Evolutionary conservation across 2,888 invertebrate genomes (phyloP).

Genomic region (Deroplatys truncata): DNA sequence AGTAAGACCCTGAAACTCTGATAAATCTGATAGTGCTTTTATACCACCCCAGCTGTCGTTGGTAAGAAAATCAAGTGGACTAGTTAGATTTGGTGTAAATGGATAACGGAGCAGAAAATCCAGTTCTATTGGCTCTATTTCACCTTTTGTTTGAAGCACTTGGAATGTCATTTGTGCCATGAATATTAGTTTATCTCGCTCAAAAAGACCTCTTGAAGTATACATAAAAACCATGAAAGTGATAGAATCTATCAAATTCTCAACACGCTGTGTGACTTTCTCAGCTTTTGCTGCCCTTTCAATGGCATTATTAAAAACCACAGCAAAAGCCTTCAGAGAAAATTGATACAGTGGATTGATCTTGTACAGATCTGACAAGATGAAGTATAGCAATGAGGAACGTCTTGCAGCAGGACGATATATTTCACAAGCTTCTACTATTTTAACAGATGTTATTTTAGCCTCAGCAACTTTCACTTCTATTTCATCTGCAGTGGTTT

Average conservation of each 20-base stretch:
- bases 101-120: conserved; percentile 88
- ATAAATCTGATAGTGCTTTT: conserved; percentile 68
- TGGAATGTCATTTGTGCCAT: conserved; percentile 81
- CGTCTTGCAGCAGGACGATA: conserved; percentile 82
- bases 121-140: conserved; percentile 70
- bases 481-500: conserved; percentile 87
- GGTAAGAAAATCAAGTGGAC: conserved; percentile 79
- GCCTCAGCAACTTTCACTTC: conserved; percentile 83
- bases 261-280: conserved; percentile 66
- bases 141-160: conserved; percentile 59
- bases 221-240: conserved; percentile 84
- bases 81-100: conserved; percentile 64
- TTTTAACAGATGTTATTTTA: conserved; percentile 77
- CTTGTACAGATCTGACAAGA: conserved; percentile 84
- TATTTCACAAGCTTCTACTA: conserved; percentile 85
- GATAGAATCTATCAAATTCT: conserved; percentile 78
- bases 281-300: conserved; percentile 62
- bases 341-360: conserved; percentile 96
- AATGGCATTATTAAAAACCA: conserved; percentile 85
- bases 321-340: conserved; percentile 88
- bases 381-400: conserved; percentile 88
- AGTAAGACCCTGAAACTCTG: conserved; percentile 78
- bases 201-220: conserved; percentile 86
- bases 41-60: conserved; percentile 80
- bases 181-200: conserved; percentile 87